Base-by-base conservation (phyloP, 2,113 vertebrate genomes). In the Heloderma charlesbogerti region DNA sequence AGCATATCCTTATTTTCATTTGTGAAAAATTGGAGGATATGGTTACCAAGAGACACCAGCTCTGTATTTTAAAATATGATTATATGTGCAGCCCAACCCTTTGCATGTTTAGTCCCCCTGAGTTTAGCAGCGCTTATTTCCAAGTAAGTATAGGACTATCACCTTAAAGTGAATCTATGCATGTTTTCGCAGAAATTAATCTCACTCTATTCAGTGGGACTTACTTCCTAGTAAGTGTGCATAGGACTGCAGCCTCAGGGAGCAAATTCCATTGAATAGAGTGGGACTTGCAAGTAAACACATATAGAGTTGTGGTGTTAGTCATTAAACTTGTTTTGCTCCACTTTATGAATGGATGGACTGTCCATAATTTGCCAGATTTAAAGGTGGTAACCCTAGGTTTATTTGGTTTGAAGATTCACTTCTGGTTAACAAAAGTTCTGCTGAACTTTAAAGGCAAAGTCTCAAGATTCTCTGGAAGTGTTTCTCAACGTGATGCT, bases 341-440 rank as follows among this genome's bases (percentile, higher is more conserved):
- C 13, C 10, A 25, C 34, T 87, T 87, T 9, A n/a, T 31, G 1
- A 60, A 77, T 57, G 25, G 25, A 34, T 77, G 40, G 25, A 29
- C 16, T 63, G 13, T 75, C 43, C 20, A 86, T 29, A 57, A 34
- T 63, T 43, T 78, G 27, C 13, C 57, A 20, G 31, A 3, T 43
- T 57, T 7, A 60, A 87, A 75, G 6, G 3, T 87, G 7, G 27
- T 31, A 63, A 20, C 22, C 29, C 18, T 74, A 29, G 6, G 8
- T 60, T 87, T 75, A 3, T 88, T 51, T 37, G 20, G 18, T 90
- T 89, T 91, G 77, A 71, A 88, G 87, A 48, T 37, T 71, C 31
- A 18, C 92, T 93, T 92, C 77, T 48, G 78, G 31, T 34, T 27
- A 87, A 57, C 34, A 43, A 51, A 29, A 87, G 37, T 43, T 43